Percentiles rank a stretch among this genome's conserved stretches.
Conservation (phyloP, 2,797 vertebrate species). For the Sternarchorhynchus goeldii region DNA sequence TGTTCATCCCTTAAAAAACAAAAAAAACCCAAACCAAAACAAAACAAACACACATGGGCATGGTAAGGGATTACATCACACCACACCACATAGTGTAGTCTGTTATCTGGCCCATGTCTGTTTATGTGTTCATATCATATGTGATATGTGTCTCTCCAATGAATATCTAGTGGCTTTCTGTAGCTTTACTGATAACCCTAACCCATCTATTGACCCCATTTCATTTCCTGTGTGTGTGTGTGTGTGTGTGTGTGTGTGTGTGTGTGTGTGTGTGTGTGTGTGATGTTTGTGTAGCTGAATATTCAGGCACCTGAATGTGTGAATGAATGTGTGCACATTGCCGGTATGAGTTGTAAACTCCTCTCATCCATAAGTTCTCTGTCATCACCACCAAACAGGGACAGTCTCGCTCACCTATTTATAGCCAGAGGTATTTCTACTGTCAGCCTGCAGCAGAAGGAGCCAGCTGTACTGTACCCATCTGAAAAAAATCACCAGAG, state of each 20-base stretch:
- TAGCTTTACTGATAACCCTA: too few relatives aligned
- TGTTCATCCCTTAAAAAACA: conserved; percentile 10
- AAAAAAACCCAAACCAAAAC: too few relatives aligned
- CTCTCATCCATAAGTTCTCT: conserved; percentile 1
- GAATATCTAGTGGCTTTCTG: too few relatives aligned
- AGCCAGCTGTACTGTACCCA: conserved; percentile 35
- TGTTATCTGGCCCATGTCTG: too few relatives aligned
- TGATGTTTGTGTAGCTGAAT: conserved; percentile 4
- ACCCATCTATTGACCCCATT: too few relatives aligned
- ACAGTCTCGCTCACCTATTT: conserved; percentile 49
- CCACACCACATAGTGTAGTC: too few relatives aligned
- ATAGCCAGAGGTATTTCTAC: conserved; percentile 42
- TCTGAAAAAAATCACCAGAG: conserved; percentile 60
- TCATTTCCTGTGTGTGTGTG: not conserved
- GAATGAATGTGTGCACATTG: too few relatives aligned
- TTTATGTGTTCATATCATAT: too few relatives aligned
- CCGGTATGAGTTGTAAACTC: not conserved
- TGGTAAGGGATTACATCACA: too few relatives aligned
- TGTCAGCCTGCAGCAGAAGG: conserved; percentile 11
- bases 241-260: not conserved
- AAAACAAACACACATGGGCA: too few relatives aligned
- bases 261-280: not conserved
- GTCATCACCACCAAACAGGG: conserved; percentile 12
- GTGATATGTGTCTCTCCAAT: too few relatives aligned
- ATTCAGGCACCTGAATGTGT: too few relatives aligned